phyloP scores from a whole-genome alignment of 2,113 vertebrate species.

The Balaenoptera acutorostrata region DNA sequence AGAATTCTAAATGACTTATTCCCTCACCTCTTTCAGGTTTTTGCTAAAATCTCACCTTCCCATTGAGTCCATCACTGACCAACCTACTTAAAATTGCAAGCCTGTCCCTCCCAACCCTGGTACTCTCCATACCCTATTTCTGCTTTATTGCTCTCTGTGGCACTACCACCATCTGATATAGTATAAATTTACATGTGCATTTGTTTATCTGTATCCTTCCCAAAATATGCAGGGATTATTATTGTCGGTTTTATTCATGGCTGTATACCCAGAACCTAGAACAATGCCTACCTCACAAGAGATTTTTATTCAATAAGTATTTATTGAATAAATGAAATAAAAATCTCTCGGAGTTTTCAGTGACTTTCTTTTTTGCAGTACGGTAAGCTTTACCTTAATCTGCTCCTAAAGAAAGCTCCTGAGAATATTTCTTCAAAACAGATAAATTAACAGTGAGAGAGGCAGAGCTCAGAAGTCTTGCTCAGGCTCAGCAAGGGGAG shows the following conservation, averaged over 20 bases:
- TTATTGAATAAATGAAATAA: background rate
- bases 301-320: background rate
- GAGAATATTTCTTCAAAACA: constrained; percentile 16
- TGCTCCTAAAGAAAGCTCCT: background rate
- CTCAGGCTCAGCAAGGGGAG: background rate
- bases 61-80: background rate
- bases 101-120: background rate
- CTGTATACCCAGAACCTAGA: background rate
- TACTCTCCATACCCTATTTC: rapidly evolving
- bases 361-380: background rate
- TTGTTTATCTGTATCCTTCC: background rate
- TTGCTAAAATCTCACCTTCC: background rate
- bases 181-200: background rate
- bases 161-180: background rate
- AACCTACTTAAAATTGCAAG: background rate
- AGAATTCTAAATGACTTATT: background rate
- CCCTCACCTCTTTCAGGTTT: background rate
- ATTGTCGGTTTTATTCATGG: background rate
- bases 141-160: background rate
- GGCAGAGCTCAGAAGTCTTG: background rate
- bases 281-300: background rate
- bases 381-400: background rate
- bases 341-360: background rate
- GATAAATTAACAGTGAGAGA: background rate
- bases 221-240: background rate